phyloP scores from a whole-genome alignment of 2,797 vertebrate genomes.

The Gymnopithys bicolor region DNA sequence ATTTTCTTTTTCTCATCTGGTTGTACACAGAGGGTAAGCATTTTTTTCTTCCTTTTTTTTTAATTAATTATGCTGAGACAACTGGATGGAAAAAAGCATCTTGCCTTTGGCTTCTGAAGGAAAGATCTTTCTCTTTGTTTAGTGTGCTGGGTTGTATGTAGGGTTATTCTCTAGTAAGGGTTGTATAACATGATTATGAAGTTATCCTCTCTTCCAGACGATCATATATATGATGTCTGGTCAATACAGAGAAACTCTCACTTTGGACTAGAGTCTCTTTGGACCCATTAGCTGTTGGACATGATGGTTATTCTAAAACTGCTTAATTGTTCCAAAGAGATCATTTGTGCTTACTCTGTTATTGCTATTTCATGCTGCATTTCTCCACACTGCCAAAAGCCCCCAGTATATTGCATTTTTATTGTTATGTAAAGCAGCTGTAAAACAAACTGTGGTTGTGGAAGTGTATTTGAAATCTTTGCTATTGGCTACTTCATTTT shows the following conservation, averaged over 20 bases:
- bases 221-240: neutral
- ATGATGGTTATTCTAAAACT: neutral
- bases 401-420: slow-evolving; percentile 37
- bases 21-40: neutral
- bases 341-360: neutral
- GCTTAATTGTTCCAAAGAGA: slow-evolving; percentile 38
- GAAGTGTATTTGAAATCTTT: slow-evolving; percentile 37
- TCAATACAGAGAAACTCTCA: neutral
- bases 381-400: neutral
- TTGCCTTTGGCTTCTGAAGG: neutral
- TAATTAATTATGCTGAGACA: neutral
- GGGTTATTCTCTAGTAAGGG: neutral
- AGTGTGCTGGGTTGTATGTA: neutral
- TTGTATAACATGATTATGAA: neutral
- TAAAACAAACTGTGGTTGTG: neutral
- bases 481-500: slow-evolving; percentile 29
- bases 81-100: neutral
- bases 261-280: slow-evolving; percentile 11
- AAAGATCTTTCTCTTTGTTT: neutral
- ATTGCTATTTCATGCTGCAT: neutral
- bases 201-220: neutral
- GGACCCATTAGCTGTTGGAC: neutral
- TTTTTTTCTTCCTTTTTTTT: neutral
- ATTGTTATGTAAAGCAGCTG: slow-evolving; percentile 49
- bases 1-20: neutral